These are phyloP conservation scores for Porites divaricata DNA, from an alignment of 92 coral and sea anemone genomes.

Conservation along the genomic window DNA sequence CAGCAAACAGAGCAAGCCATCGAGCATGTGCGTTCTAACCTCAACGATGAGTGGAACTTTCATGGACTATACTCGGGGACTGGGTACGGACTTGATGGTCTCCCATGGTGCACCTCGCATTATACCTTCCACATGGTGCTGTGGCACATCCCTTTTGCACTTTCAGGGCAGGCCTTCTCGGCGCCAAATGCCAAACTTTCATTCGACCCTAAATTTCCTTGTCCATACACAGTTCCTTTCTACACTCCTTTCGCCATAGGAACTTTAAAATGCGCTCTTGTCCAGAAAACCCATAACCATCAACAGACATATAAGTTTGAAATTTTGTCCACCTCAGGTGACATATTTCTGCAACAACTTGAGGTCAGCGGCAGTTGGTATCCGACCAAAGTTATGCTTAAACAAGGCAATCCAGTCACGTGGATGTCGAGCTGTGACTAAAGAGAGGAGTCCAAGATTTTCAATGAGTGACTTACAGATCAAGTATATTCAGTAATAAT, in stretches of 20 bases:
- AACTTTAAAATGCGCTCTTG: constrained; percentile 6
- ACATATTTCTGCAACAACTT: constrained; percentile 14
- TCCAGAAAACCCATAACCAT: not conserved
- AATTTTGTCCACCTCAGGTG: constrained; percentile 50
- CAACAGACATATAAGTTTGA: constrained; percentile 17
- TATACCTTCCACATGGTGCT: constrained; percentile 51
- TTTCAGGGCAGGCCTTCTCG: constrained; percentile 48
- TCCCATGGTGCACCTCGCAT: constrained; percentile 57
- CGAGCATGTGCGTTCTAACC: constrained; percentile 44
- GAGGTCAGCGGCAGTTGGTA: constrained; percentile 39
- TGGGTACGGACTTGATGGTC: constrained; percentile 57
- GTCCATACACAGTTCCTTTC: constrained; percentile 39
- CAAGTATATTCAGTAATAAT: too few species aligned
- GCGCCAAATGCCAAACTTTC: constrained; percentile 44
- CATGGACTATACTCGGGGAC: constrained; percentile 51
- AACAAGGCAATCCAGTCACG: constrained; percentile 25
- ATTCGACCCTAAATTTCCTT: constrained; percentile 33
- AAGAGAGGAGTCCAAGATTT: too few species aligned
- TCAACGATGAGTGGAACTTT: constrained; percentile 49
- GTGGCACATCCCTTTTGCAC: constrained; percentile 51
- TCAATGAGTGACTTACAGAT: too few species aligned
- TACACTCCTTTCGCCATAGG: constrained; percentile 43
- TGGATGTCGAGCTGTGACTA: not conserved
- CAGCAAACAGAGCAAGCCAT: constrained; percentile 39
- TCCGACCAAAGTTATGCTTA: constrained; percentile 15